phyloP scores from a whole-genome alignment of 2,797 vertebrate genomes.

The Otolemur crassicaudatus region DNA sequence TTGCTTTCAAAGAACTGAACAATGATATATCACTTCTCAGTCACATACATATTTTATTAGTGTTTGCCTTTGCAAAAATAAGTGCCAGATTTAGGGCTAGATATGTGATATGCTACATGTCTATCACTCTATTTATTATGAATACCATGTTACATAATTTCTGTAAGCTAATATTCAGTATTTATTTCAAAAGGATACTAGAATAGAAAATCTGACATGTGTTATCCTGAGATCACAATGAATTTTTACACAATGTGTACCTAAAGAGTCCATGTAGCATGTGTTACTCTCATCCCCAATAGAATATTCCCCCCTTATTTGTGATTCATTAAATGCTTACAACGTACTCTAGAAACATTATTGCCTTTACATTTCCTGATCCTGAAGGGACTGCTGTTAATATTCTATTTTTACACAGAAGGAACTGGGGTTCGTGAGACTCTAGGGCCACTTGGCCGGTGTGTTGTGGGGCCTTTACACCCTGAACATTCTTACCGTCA shows the following conservation, averaged over 20 bases:
- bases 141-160: slow-evolving; percentile 2
- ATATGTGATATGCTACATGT: not conserved
- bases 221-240: not conserved
- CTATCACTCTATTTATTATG: slow-evolving; percentile 37
- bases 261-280: not conserved
- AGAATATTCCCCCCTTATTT: not conserved
- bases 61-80: slow-evolving; percentile 53
- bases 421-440: not conserved
- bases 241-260: not conserved
- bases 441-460: not conserved
- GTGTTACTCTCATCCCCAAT: not conserved
- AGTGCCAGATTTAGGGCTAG: not conserved
- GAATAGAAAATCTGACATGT: not conserved
- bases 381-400: not conserved
- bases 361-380: not conserved
- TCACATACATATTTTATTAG: not conserved
- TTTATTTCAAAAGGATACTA: slow-evolving; percentile 29
- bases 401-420: slow-evolving; percentile 6
- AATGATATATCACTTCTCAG: slow-evolving; percentile 46
- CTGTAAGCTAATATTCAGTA: not conserved
- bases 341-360: not conserved
- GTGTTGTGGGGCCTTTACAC: not conserved
- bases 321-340: not conserved
- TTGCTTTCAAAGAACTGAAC: slow-evolving; percentile 48
- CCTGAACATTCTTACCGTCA: not conserved